Evolutionary conservation across 2,797 vertebrate genomes (phyloP), one percentile per base, ranked within the genome.

Genomic region (Pangasius djambal): DNA sequence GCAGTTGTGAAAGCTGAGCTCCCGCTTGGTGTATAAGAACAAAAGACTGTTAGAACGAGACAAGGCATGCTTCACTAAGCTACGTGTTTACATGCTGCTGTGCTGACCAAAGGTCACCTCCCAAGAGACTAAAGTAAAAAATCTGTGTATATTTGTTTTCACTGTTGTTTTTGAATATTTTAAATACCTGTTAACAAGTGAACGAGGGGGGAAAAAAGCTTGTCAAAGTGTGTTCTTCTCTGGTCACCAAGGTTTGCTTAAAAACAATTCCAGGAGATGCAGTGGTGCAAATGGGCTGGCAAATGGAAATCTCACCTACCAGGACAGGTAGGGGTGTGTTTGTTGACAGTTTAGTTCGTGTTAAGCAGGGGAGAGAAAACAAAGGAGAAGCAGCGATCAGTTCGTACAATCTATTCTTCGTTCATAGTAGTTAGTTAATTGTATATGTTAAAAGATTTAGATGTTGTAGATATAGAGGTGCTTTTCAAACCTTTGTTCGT

Each of bases 211-310:
- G 44, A 2, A 20, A 37, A 22, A 22, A 22, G 22, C 0, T 6
- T 57, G 12, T 65, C 2, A 34, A 63, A 55, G 25, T 87, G 34
- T 84, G 70, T 78, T 65, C 10, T 67, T 44, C 57, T 88, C 16
- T 82, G 40, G 75, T 57, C 44, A n/a, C 31, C 69, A 22, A 50
- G 61, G 59, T 86, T 57, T 87, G 34, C 70, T 59, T 79, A 52
- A 86, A 93, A 94, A 96, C 95, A 95, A 87, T 94, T 96, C 94
- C 97, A 96, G 83, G 96, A 93, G 92, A 94, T 96, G 95, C 96
- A 94, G 92, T 93, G 94, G 95, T 95, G 94, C 94, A 92, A 92
- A 93, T 96, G 95, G 96, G 94, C 94, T n/a, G 94, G 95, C 90
- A 91, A 93, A 89, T 96, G 94, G 95, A 94, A 94, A 90, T 93